Base-by-base conservation (phyloP, 2,113 vertebrate species). In the Chaetops frenatus region DNA sequence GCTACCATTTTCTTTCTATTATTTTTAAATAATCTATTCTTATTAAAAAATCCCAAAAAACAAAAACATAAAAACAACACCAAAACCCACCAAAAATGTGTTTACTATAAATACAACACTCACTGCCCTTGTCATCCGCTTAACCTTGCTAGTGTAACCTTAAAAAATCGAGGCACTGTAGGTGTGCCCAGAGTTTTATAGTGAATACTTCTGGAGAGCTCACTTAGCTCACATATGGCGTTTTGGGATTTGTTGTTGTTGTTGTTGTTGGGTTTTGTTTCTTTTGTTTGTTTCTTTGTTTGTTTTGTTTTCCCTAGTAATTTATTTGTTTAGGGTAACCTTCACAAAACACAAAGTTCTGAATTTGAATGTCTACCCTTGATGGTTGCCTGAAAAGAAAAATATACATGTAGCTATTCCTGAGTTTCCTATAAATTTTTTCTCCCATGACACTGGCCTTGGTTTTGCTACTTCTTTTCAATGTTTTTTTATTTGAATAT, bases 11-110 rank as follows among this genome's bases (percentile, higher is more conserved):
- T 58, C 21, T 44, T 57, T 22, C 14, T 64, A n/a, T 31, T 6
- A 31, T 15, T 92, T 72, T 50, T 4, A 47, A 81, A 73, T 54
- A 21, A 36, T 12, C 8, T 36, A 1, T 50, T 84, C 25, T 35
- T 35, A 53, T 23, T 2, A 2, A 15, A 57, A 51, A 45, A 3
- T 7, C 13, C n/a, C n/a, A n/a, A 9, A 3, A 20, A 2, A 9
- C 4, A 12, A 31, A 54, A 27, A n/a, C 11, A 7, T 8, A 25
- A 47, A 13, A 58, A 48, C 6, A 9, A 4, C 36, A 71, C 3
- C 19, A n/a, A 73, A 36, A 20, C 9, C 5, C 24, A 64, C 7
- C 3, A 65, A 42, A 64, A 58, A 76, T 7, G 0, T 24, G 58
- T 12, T 66, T 67, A 48, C 6, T 16, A 15, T 15, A 24, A 71